A percentile compares a stretch with the other conserved stretches of the same genome.
Evolutionary conservation across 1,140 invertebrate genomes (phyloP).

Genomic region (Aradophagus sp.): DNA sequence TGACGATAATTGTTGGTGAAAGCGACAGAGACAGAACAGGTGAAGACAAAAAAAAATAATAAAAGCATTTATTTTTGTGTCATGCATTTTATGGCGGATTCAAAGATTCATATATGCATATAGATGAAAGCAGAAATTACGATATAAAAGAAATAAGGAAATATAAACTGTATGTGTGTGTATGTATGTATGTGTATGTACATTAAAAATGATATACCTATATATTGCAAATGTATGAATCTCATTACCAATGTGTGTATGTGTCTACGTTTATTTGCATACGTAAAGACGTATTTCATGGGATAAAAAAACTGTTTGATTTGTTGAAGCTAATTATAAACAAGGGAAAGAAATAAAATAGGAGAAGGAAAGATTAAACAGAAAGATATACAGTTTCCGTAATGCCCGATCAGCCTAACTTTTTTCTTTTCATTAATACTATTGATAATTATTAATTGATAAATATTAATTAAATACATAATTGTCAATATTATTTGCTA

Average conservation of each 20-base stretch:
- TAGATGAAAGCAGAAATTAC: constrained; percentile 15
- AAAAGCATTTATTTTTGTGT: constrained; percentile 68
- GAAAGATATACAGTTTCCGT: no score
- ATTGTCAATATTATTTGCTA: no score
- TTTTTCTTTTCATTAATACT: no score
- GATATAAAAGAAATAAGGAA: constrained; percentile 12
- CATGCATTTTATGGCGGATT: constrained; percentile 70
- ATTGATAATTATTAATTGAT: no score
- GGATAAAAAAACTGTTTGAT: constrained; percentile 18
- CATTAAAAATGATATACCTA: constrained; percentile 24
- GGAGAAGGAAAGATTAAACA: no score
- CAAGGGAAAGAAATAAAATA: no score
- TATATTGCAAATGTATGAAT: constrained; percentile 40
- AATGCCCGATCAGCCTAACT: no score
- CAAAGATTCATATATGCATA: constrained; percentile 22
- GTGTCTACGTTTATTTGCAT: constrained; percentile 30
- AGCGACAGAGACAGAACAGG: constrained; percentile 22
- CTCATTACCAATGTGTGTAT: constrained; percentile 31
- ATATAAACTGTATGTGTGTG: constrained; percentile 28
- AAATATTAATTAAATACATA: no score
- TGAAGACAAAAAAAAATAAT: constrained; percentile 52
- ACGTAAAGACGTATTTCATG: constrained; percentile 17
- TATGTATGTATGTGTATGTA: constrained; percentile 31
- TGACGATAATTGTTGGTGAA: constrained; percentile 31
- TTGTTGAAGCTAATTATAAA: constrained; percentile 10